These are phyloP conservation scores for Dynastes tityus DNA, from an alignment of 2,888 invertebrate species.

Conservation along the genomic window DNA sequence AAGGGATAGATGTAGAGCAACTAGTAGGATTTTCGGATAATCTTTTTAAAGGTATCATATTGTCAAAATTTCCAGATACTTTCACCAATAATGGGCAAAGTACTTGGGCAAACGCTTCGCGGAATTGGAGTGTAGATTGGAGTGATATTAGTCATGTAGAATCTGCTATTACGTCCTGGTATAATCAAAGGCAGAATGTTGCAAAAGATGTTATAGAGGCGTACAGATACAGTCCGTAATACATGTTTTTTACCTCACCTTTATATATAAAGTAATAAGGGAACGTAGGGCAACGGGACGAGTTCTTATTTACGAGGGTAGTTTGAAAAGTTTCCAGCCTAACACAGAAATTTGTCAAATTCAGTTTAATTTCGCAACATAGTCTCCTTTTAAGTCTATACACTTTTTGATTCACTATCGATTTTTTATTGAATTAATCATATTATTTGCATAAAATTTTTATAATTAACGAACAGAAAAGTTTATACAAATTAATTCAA, in stretches of 20 bases:
- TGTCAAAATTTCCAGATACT: conserved; percentile 4
- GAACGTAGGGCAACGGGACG: too few species aligned
- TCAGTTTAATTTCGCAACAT: too few species aligned
- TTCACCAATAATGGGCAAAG: conserved; percentile 40
- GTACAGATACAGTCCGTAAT: conserved; percentile 27
- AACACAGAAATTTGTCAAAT: too few species aligned
- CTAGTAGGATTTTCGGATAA: conserved; percentile 41
- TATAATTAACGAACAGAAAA: too few species aligned
- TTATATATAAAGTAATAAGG: neutral
- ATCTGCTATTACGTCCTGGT: conserved; percentile 29
- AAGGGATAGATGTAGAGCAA: conserved; percentile 54
- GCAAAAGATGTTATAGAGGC: neutral
- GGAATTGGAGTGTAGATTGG: conserved; percentile 31
- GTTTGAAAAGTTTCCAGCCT: too few species aligned
- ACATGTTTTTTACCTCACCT: neutral
- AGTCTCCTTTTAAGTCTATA: too few species aligned
- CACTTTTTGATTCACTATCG: too few species aligned
- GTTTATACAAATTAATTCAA: too few species aligned
- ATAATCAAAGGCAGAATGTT: neutral
- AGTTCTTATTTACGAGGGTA: too few species aligned
- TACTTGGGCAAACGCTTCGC: conserved; percentile 37
- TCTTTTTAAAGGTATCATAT: neutral
- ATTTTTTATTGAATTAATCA: too few species aligned
- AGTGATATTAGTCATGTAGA: conserved; percentile 17
- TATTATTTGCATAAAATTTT: too few species aligned